Evolutionary conservation across 2,888 invertebrate genomes (phyloP).

Genomic region (Tetragonula carbonaria): DNA sequence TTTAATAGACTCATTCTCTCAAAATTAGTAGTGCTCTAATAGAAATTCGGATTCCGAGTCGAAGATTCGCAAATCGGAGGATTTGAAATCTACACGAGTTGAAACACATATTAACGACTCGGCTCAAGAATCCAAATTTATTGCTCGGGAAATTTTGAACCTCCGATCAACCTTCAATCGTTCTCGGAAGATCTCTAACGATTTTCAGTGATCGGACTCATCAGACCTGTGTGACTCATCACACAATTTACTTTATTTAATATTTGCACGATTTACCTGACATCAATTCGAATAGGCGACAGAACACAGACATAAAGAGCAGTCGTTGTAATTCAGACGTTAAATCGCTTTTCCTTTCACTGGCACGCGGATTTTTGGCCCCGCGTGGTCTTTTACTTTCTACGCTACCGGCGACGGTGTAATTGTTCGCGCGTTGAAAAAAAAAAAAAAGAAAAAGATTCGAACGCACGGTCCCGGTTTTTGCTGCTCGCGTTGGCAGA

Average conservation of each 20-base stretch:
- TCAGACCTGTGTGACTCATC: background rate
- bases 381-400: conserved; percentile 24
- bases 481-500: background rate
- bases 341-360: conserved; percentile 35
- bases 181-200: too few species aligned
- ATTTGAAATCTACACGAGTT: background rate
- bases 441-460: background rate
- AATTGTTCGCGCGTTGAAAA: conserved; percentile 27
- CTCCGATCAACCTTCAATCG: too few species aligned
- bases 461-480: background rate
- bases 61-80: background rate
- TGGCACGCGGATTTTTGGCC: conserved; percentile 19
- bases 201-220: too few species aligned
- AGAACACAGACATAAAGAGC: background rate
- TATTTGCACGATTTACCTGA: background rate
- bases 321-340: background rate
- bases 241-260: background rate
- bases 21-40: too few species aligned
- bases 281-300: background rate
- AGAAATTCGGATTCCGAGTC: background rate
- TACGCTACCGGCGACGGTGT: conserved; percentile 37
- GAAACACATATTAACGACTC: too few species aligned
- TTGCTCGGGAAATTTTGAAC: too few species aligned
- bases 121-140: too few species aligned
- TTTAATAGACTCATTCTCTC: too few species aligned